phyloP scores from a whole-genome alignment of 2,888 invertebrate species.

The Spisula solida region DNA sequence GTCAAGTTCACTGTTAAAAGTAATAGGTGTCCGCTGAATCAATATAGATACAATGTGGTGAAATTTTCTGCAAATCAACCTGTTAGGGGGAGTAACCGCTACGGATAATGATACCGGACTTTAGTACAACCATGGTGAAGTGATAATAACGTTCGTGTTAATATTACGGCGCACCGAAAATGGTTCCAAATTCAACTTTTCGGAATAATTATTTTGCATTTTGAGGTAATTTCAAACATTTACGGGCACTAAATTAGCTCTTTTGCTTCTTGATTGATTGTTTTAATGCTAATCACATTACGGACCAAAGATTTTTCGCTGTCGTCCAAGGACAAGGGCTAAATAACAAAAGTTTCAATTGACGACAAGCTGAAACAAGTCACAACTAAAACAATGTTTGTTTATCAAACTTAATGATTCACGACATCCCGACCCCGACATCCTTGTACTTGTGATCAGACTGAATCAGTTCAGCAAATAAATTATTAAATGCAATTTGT shows the following conservation, averaged over 20 bases:
- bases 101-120: too few species aligned
- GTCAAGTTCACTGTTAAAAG: too few species aligned
- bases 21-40: too few species aligned
- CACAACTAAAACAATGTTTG: background rate
- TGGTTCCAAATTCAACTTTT: conserved; percentile 12
- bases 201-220: background rate
- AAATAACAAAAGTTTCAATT: background rate
- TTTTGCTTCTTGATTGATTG: background rate
- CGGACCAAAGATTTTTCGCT: background rate
- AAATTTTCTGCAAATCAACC: too few species aligned
- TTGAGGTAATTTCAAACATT: background rate
- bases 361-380: conserved; percentile 15
- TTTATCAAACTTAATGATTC: background rate
- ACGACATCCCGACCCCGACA: too few species aligned
- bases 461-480: too few species aligned
- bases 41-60: too few species aligned
- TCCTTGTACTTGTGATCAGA: too few species aligned
- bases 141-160: background rate
- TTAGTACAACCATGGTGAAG: background rate
- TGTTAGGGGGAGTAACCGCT: too few species aligned
- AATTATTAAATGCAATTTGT: too few species aligned
- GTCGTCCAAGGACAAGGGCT: background rate
- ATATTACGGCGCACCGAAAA: background rate
- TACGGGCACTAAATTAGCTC: background rate
- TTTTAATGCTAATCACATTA: background rate